These are phyloP conservation scores for Cydia pomonella DNA, from an alignment of 1,140 invertebrate species.

Conservation along the genomic window DNA sequence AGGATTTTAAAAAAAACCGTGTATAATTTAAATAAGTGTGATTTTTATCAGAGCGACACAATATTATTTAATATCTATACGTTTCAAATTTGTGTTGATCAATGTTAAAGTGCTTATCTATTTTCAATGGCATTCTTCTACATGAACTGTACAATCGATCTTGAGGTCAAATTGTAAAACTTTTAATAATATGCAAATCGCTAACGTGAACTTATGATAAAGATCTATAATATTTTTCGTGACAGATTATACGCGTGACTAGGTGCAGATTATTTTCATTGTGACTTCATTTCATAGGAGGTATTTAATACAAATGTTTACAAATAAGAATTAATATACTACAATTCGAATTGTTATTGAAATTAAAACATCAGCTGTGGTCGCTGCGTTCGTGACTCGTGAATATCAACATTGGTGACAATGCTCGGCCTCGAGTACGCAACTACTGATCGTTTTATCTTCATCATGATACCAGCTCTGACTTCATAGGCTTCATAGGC, in stretches of 20 bases:
- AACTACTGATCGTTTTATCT: slow-evolving; percentile 59
- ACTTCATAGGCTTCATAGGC: slow-evolving; percentile 63
- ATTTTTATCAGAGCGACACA: too few relatives aligned
- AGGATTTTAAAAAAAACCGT: too few relatives aligned
- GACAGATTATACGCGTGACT: slow-evolving; percentile 49
- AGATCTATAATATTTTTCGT: slow-evolving; percentile 48
- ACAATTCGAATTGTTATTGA: slow-evolving; percentile 44
- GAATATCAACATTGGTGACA: slow-evolving; percentile 45
- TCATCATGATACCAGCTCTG: slow-evolving; percentile 45
- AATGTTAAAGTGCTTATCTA: not conserved
- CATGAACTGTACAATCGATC: not conserved
- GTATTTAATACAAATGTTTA: slow-evolving; percentile 48
- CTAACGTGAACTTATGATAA: slow-evolving; percentile 45
- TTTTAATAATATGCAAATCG: slow-evolving; percentile 36
- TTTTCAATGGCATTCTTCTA: not conserved
- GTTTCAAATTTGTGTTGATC: not conserved
- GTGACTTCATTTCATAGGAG: slow-evolving; percentile 39
- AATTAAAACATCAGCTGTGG: slow-evolving; percentile 44
- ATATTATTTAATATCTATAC: not conserved
- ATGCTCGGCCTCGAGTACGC: slow-evolving; percentile 46
- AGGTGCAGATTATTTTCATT: slow-evolving; percentile 48
- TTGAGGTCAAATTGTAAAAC: slow-evolving; percentile 1
- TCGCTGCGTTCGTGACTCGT: slow-evolving; percentile 37
- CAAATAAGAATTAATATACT: slow-evolving; percentile 35
- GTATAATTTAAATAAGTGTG: too few relatives aligned